Evolutionary conservation across 2,888 invertebrate genomes (phyloP).

Genomic region (Allophyes oxyacanthae): DNA sequence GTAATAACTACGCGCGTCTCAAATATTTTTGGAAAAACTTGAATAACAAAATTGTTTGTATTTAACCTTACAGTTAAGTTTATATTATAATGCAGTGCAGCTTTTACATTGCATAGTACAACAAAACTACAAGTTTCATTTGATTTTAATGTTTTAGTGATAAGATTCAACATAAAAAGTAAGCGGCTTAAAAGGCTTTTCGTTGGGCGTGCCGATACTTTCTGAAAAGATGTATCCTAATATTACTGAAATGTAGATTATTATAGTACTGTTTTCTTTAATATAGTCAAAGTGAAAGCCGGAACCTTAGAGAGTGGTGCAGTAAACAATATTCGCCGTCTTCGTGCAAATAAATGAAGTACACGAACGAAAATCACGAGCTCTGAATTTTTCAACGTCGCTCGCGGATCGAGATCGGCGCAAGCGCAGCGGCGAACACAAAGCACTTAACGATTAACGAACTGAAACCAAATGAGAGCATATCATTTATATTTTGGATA

Average conservation of each 20-base stretch:
- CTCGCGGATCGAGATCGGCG: constrained; percentile 75
- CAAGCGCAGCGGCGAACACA: constrained; percentile 78
- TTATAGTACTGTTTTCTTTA: constrained; percentile 50
- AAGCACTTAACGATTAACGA: constrained; percentile 81
- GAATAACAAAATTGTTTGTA: constrained; percentile 48
- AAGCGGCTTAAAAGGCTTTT: neutral
- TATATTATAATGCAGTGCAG: constrained; percentile 23
- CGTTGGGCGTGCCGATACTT: no score
- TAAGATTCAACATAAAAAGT: constrained; percentile 32
- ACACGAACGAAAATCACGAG: constrained; percentile 87
- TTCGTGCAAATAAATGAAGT: constrained; percentile 81
- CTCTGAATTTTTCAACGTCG: constrained; percentile 86
- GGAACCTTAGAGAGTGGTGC: constrained; percentile 65
- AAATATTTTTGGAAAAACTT: constrained; percentile 70
- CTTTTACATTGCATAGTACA: constrained; percentile 21
- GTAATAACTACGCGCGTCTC: constrained; percentile 77
- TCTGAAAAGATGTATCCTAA: neutral
- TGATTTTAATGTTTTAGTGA: constrained; percentile 23
- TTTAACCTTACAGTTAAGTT: constrained; percentile 31
- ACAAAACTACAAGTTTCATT: constrained; percentile 16
- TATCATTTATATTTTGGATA: constrained; percentile 75
- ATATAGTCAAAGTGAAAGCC: constrained; percentile 69
- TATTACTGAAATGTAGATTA: constrained; percentile 18
- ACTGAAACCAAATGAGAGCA: constrained; percentile 80
- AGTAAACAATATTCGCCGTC: constrained; percentile 80